phyloP scores from a whole-genome alignment of 2,888 invertebrate species.

The Spilarctia lutea region DNA sequence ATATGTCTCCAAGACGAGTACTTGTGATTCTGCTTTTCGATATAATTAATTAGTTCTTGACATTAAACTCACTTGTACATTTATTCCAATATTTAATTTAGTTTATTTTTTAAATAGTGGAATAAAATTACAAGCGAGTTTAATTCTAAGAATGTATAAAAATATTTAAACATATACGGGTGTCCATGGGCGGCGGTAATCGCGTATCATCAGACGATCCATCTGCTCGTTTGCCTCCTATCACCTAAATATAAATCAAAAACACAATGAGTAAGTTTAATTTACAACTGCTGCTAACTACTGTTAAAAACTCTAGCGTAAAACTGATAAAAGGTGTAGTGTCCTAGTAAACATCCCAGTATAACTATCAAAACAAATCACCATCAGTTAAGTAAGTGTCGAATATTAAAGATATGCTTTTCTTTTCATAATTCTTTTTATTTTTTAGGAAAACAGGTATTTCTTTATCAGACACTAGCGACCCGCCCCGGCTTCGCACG shows the following conservation, averaged over 20 bases:
- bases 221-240: too few relatives aligned
- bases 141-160: too few relatives aligned
- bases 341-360: too few relatives aligned
- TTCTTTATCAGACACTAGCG: neutral
- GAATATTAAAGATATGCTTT: neutral
- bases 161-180: too few relatives aligned
- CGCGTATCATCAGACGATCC: too few relatives aligned
- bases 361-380: too few relatives aligned
- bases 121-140: too few relatives aligned
- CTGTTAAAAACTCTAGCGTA: neutral
- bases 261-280: neutral
- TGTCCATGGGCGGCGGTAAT: too few relatives aligned
- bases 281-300: neutral
- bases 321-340: too few relatives aligned
- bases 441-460: neutral
- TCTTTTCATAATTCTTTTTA: neutral
- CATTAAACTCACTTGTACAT: too few relatives aligned
- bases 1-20: slow-evolving; percentile 54
- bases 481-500: too few relatives aligned
- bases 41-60: slow-evolving; percentile 34
- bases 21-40: slow-evolving; percentile 18
- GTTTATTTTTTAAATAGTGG: too few relatives aligned
- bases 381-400: neutral
- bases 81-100: neutral
- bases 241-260: neutral